Conservation (phyloP, 2,888 invertebrate genomes). For the Mamestra brassicae region DNA sequence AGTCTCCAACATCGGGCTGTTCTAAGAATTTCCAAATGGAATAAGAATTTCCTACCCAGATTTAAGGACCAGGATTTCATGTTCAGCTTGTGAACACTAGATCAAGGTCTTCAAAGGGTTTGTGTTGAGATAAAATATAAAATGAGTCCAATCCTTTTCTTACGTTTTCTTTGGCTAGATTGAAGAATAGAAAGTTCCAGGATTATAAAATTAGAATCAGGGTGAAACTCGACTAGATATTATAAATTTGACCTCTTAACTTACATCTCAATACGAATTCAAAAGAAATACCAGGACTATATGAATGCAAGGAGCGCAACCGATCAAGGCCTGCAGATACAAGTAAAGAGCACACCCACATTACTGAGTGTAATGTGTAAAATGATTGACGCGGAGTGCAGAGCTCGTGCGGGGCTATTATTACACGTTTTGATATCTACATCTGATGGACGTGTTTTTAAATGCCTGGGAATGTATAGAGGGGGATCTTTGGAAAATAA, state of each 20-base stretch:
- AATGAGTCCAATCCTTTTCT: not conserved
- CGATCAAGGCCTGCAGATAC: conserved; percentile 67
- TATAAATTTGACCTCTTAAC: conserved; percentile 22
- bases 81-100: not conserved
- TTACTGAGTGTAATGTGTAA: conserved; percentile 59
- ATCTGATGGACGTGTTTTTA: conserved; percentile 57
- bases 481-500: conserved; percentile 5
- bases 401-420: conserved; percentile 61
- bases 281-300: conserved; percentile 60
- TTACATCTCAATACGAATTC: conserved; percentile 29
- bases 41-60: not conserved
- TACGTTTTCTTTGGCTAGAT: not conserved
- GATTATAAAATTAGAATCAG: not conserved
- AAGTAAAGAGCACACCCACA: conserved; percentile 63
- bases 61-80: too few species aligned
- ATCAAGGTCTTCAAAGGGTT: not conserved
- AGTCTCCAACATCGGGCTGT: not conserved
- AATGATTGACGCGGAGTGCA: conserved; percentile 67
- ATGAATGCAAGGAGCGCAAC: conserved; percentile 60
- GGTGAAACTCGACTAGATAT: not conserved
- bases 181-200: not conserved
- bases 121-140: not conserved
- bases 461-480: conserved; percentile 35
- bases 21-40: not conserved
- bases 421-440: conserved; percentile 66